Evolutionary conservation across 2,888 invertebrate genomes (phyloP).

Genomic region (Tachina lurida): DNA sequence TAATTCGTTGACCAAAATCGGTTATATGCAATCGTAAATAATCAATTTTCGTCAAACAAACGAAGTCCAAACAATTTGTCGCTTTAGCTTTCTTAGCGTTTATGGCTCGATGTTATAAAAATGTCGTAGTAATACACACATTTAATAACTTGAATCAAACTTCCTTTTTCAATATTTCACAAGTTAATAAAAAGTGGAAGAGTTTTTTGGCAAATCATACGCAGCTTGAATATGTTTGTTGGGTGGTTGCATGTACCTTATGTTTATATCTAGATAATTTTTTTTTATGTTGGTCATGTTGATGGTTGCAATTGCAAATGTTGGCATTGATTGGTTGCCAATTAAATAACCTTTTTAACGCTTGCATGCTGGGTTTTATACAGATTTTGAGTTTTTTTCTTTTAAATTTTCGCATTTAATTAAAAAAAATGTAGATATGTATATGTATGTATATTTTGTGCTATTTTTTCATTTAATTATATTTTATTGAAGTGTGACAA

Average conservation of each 20-base stretch:
- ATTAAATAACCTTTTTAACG: constrained; percentile 73
- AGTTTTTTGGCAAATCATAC: too few relatives aligned
- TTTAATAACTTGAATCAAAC: too few relatives aligned
- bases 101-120: too few relatives aligned
- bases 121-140: too few relatives aligned
- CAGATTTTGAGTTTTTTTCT: constrained; percentile 44
- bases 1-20: too few relatives aligned
- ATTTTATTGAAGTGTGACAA: constrained; percentile 72
- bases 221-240: too few relatives aligned
- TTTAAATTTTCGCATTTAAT: constrained; percentile 8
- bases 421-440: neutral
- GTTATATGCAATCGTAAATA: too few relatives aligned
- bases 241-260: neutral
- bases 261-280: neutral
- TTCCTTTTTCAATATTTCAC: too few relatives aligned
- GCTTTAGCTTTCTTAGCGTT: too few relatives aligned
- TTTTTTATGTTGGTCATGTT: constrained; percentile 29
- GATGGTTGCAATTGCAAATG: constrained; percentile 54
- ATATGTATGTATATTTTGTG: constrained; percentile 11
- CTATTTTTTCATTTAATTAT: constrained; percentile 68
- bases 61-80: too few relatives aligned
- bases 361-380: constrained; percentile 56
- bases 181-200: too few relatives aligned
- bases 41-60: too few relatives aligned
- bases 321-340: constrained; percentile 74